Evolutionary conservation across 1,140 invertebrate genomes (phyloP).

Genomic region (Drosophila pallidifrons): DNA sequence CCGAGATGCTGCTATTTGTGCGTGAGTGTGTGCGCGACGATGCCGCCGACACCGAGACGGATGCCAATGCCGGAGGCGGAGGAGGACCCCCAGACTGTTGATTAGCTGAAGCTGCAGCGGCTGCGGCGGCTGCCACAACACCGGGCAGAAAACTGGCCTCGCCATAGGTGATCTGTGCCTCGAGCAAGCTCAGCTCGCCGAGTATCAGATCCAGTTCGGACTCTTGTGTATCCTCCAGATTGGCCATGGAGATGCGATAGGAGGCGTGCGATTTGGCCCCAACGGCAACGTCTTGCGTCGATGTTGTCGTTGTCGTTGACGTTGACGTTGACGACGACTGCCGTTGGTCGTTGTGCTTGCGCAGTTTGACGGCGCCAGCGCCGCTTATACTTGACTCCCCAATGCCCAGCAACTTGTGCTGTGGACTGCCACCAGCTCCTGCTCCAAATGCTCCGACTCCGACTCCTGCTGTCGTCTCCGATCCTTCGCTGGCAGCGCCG

Average conservation of each 20-base stretch:
- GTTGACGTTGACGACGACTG: slow-evolving; percentile 28
- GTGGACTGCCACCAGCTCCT: slow-evolving; percentile 16
- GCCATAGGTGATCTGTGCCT: slow-evolving; percentile 84
- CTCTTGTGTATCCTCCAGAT: slow-evolving; percentile 97
- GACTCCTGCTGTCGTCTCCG: slow-evolving; percentile 17
- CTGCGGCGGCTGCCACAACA: slow-evolving; percentile 2
- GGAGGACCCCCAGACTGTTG: slow-evolving; percentile 3
- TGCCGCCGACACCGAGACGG: slow-evolving; percentile 49
- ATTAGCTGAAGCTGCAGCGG: slow-evolving; percentile 44
- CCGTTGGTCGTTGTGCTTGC: slow-evolving; percentile 68
- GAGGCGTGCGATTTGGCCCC: slow-evolving; percentile 83
- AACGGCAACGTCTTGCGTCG: slow-evolving; percentile 24
- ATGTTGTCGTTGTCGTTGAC: slow-evolving; percentile 39
- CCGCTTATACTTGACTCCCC: slow-evolving; percentile 47
- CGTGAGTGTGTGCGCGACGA: slow-evolving; percentile 85
- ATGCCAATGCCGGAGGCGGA: slow-evolving; percentile 26
- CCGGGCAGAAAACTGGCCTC: slow-evolving; percentile 59
- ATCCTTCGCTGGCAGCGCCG: slow-evolving; percentile 53
- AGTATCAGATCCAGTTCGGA: slow-evolving; percentile 98
- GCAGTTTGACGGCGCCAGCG: slow-evolving; percentile 77
- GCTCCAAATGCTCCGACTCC: slow-evolving; percentile 1
- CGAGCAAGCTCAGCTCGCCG: slow-evolving; percentile 96
- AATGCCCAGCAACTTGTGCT: slow-evolving; percentile 24
- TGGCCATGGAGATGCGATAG: slow-evolving; percentile 96
- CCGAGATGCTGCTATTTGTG: slow-evolving; percentile 85